These are phyloP conservation scores for Virgularia gustaviana DNA, from an alignment of 92 coral and sea anemone genomes.

Conservation along the genomic window DNA sequence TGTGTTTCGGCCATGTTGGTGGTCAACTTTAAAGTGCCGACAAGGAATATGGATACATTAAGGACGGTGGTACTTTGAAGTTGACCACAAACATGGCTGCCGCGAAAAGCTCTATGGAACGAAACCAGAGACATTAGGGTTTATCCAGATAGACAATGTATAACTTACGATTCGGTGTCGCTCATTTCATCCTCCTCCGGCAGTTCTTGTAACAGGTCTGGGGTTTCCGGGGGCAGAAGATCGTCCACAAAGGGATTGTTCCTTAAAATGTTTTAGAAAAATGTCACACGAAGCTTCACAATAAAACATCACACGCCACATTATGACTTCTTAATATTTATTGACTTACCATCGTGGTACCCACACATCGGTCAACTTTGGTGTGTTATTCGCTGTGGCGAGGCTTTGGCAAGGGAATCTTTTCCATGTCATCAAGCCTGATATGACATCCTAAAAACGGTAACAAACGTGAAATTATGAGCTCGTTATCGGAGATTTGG, in stretches of 20 bases:
- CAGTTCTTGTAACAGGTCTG: constrained; percentile 63
- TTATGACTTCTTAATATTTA: too few species aligned
- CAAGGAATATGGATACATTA: neutral
- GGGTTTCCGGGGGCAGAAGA: constrained; percentile 74
- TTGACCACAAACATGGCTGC: too few species aligned
- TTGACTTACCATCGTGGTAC: constrained; percentile 83
- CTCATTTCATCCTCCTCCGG: constrained; percentile 88
- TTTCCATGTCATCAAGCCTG: constrained; percentile 99
- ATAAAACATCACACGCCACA: neutral
- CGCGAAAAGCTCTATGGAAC: too few species aligned
- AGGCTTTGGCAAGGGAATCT: constrained; percentile 94
- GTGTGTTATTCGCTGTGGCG: constrained; percentile 70
- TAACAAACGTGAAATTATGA: neutral
- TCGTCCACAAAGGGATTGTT: constrained; percentile 92
- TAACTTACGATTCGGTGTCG: constrained; percentile 77
- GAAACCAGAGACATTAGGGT: too few species aligned
- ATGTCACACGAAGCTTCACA: neutral
- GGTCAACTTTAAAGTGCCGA: too few species aligned
- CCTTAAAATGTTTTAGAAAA: constrained; percentile 51
- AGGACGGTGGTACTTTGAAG: too few species aligned
- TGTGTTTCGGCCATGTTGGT: neutral
- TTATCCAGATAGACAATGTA: too few species aligned
- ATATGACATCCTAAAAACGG: constrained; percentile 81
- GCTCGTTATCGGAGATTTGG: too few species aligned
- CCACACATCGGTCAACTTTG: constrained; percentile 89